These are phyloP conservation scores for Lonchura striata DNA, from an alignment of 2,113 vertebrate species.

Conservation along the genomic window DNA sequence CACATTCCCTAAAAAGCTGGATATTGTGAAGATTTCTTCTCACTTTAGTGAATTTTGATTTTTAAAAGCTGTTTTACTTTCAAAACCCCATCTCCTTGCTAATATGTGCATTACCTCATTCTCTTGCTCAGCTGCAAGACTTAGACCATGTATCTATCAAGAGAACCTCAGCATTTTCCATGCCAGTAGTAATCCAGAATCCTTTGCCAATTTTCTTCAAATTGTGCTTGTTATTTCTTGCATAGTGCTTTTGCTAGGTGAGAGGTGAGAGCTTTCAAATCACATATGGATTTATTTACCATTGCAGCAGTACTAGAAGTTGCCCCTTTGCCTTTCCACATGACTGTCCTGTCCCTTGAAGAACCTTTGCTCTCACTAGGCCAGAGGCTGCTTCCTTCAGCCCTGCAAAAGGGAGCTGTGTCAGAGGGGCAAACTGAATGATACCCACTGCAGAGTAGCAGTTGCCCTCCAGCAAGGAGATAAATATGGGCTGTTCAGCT, in stretches of 20 bases:
- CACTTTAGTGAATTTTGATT: neutral
- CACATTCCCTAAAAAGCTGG: neutral
- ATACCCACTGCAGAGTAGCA: neutral
- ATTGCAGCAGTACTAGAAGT: neutral
- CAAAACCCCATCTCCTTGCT: neutral
- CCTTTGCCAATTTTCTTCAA: neutral
- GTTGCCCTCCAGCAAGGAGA: neutral
- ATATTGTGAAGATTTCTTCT: neutral
- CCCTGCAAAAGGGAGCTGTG: neutral
- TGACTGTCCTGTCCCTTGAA: neutral
- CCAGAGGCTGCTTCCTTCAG: neutral
- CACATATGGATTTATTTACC: neutral
- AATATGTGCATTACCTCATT: neutral
- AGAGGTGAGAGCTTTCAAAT: neutral
- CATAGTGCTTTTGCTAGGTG: neutral
- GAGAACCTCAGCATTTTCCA: neutral
- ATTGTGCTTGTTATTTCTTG: neutral
- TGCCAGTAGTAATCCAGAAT: neutral
- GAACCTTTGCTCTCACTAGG: neutral
- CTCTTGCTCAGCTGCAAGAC: neutral
- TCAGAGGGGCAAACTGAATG: neutral
- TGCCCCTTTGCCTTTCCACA: neutral
- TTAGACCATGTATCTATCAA: neutral
- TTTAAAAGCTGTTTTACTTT: neutral
- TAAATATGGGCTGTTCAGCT: neutral